Base-by-base conservation (phyloP, 2,113 vertebrate genomes). In the Chloebia gouldiae region DNA sequence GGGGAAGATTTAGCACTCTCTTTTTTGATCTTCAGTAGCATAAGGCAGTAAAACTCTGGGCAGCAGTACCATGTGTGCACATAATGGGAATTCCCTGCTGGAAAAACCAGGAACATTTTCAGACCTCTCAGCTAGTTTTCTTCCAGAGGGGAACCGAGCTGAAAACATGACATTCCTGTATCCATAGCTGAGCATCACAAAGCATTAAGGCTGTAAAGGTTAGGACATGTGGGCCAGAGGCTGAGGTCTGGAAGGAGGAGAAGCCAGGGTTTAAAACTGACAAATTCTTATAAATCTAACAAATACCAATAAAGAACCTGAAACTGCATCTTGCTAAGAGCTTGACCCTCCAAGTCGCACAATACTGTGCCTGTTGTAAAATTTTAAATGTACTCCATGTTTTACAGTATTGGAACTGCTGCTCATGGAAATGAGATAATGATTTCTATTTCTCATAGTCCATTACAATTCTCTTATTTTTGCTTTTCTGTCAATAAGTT, bases 121-220 rank as follows among this genome's bases (percentile, higher is more conserved):
- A 81, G 70, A 88, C 7, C 4, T 57, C 56, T 79, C 35, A 23
- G 19, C 33, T 7, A 0, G 5, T 64, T 68, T 56, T 13, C 4
- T 51, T 51, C 27, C 14, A 65, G 40, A 86, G 15, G 4, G 24
- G 3, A 68, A n/a, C 3, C 0, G 0, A 20, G 6, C 13, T 59
- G 20, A 19, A 71, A 54, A 6, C 3, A 51, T 51, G 25, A 30
- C 14, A 35, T 19, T 44, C 6, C 21, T 40, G 6, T 40, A 51
- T 66, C 53, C 4, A 2, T 21, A 76, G 31, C 11, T 72, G 20
- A 59, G 13, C 20, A 40, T 37, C 15, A 51, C 33, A 51, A 53
- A 54, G 4, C 0, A 1, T 9, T n/a, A 47, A 42, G 14, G 40
- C 0, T 3, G 19, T 31, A 59, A 54, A 13, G 6, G 11, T 47